Base-by-base conservation (phyloP, 2,797 vertebrate genomes). In the Sciurus carolinensis region DNA sequence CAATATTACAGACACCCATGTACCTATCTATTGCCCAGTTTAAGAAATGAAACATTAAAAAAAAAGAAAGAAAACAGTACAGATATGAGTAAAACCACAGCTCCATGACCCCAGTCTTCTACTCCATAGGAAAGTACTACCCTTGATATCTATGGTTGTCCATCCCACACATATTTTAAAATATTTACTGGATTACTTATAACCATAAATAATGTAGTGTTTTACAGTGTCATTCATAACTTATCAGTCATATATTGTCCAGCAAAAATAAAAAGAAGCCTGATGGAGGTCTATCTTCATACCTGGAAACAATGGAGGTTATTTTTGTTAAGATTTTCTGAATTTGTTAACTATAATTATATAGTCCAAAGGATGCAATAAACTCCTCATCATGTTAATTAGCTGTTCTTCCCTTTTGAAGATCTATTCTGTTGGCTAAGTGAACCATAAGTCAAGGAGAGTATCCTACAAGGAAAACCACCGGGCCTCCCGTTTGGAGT, bases 211-310 rank as follows among this genome's bases (percentile, higher is more conserved):
- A 76, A 71, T 39, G 22, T 98, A 97, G 97, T 98, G 98, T 98
- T 98, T 98, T 98, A 96, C 91, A 66, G 73, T 97, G 95, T 96
- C 90, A 54, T 97, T 95, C 97, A 88, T 96, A 97, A 91, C 90
- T 94, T 96, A 57, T 95, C 84, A 75, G 7, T 95, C 90, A 57
- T 95, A 87, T 96, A 62, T 87, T 96, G 91, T 97, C 72, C 20
- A 96, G 73, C 93, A 89, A 95, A 83, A 96, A 97, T 47, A 5
- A 7, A 79, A 97, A 84, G n/a, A 94, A 95, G 90, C 59, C 81
- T 17, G 54, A 91, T 98, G 97, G 97, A 97, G 97, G 98, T 96
- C 97, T 93, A 66, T 77, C 97, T 97, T 93, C 93, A 42, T 97
- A 96, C 95, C 71, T 97, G 97, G 91, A 96, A 69, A 87, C 90